Conservation (phyloP, 2,888 invertebrate species). For the Dryocosmus kuriphilus region DNA sequence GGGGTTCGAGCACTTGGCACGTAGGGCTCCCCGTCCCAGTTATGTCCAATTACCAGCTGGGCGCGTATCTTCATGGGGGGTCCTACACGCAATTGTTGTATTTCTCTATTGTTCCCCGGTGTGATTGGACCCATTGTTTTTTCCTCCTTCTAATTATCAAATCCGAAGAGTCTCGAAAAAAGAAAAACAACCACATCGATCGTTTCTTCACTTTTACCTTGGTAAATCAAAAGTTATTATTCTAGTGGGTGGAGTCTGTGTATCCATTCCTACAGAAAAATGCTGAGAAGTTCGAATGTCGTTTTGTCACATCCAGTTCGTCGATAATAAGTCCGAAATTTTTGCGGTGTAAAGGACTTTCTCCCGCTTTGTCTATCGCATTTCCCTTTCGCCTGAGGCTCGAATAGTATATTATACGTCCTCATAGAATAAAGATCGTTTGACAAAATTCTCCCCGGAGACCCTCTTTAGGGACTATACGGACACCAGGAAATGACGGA, state of each 20-base stretch:
- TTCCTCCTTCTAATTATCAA: slow-evolving; percentile 71
- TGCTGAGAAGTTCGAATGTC: not conserved
- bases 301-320: not conserved
- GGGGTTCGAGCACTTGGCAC: slow-evolving; percentile 76
- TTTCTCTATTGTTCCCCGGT: slow-evolving; percentile 73
- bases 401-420: slow-evolving; percentile 74
- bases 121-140: slow-evolving; percentile 76
- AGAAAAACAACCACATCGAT: slow-evolving; percentile 5
- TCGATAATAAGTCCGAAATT: slow-evolving; percentile 26
- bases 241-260: not conserved
- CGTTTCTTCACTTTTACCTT: not conserved
- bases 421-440: slow-evolving; percentile 77
- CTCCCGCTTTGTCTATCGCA: slow-evolving; percentile 66
- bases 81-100: slow-evolving; percentile 76
- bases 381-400: slow-evolving; percentile 72
- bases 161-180: slow-evolving; percentile 51
- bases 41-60: slow-evolving; percentile 76
- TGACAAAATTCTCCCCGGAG: slow-evolving; percentile 77
- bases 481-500: slow-evolving; percentile 77
- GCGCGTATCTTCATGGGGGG: slow-evolving; percentile 76
- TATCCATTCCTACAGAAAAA: not conserved
- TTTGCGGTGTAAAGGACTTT: slow-evolving; percentile 20
- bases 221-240: not conserved
- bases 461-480: slow-evolving; percentile 72
- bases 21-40: slow-evolving; percentile 68